Percentiles rank a stretch among this genome's conserved stretches.
These are phyloP conservation scores for Hydraecia micacea DNA, from an alignment of 2,888 invertebrate species.

Conservation along the genomic window DNA sequence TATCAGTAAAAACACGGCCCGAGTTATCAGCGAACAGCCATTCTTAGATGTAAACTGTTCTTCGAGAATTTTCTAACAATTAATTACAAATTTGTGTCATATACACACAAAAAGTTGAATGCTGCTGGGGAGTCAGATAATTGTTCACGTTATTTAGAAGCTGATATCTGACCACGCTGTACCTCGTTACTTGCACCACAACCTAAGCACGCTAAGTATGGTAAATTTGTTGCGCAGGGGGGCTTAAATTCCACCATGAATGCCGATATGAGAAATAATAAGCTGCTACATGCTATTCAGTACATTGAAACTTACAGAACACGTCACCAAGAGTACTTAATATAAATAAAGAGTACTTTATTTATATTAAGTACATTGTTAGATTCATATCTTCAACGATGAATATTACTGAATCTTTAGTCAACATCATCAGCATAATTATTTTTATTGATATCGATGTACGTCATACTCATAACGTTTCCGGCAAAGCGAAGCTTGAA, in stretches of 20 bases:
- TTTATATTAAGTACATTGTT: neutral
- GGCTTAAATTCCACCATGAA: slow-evolving; percentile 67
- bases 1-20: slow-evolving; percentile 77
- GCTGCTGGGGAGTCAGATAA: neutral
- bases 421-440: slow-evolving; percentile 22
- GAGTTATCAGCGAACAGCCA: slow-evolving; percentile 75
- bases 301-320: slow-evolving; percentile 36
- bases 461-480: slow-evolving; percentile 52
- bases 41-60: slow-evolving; percentile 32
- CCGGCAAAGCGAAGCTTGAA: slow-evolving; percentile 54
- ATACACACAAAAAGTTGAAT: neutral
- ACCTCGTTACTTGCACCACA: slow-evolving; percentile 69
- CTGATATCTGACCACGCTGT: slow-evolving; percentile 47
- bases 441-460: slow-evolving; percentile 31
- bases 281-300: slow-evolving; percentile 45
- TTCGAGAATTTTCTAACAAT: slow-evolving; percentile 23
- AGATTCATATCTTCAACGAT: neutral
- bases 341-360: too few species aligned
- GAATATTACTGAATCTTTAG: slow-evolving; percentile 15
- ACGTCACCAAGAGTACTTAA: neutral
- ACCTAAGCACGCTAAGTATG: slow-evolving; percentile 62
- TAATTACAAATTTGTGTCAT: neutral
- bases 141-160: neutral
- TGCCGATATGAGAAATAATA: slow-evolving; percentile 63
- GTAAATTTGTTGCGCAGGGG: slow-evolving; percentile 68